phyloP scores from a whole-genome alignment of 2,888 invertebrate genomes.

The Nymphalis c-album region DNA sequence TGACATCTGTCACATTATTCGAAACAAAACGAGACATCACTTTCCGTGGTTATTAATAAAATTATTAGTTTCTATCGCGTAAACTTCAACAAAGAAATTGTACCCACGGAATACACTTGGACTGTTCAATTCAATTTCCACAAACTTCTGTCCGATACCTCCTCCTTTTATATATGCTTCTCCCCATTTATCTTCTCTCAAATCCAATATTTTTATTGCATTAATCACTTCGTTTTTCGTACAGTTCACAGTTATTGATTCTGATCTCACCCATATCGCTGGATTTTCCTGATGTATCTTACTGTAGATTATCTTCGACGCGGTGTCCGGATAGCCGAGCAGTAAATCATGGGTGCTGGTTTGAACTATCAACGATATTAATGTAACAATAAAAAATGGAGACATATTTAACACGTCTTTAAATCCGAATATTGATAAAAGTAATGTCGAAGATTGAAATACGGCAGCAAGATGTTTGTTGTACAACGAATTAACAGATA shows the following conservation, averaged over 20 bases:
- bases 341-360: conserved; percentile 43
- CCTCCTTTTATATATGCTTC: conserved; percentile 60
- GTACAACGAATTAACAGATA: conserved; percentile 12
- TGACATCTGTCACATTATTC: no score
- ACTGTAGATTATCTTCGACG: conserved; percentile 62
- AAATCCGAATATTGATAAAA: conserved; percentile 4
- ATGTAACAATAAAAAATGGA: conserved; percentile 29
- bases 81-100: conserved; percentile 68
- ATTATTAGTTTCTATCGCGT: conserved; percentile 53
- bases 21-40: conserved; percentile 36
- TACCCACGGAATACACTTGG: conserved; percentile 63
- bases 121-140: conserved; percentile 62
- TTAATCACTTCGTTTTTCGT: conserved; percentile 61
- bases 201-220: conserved; percentile 60
- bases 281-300: conserved; percentile 67
- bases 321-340: conserved; percentile 59
- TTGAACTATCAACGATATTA: conserved; percentile 22
- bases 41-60: conserved; percentile 56
- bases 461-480: background rate
- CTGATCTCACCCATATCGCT: conserved; percentile 61
- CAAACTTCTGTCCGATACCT: conserved; percentile 61
- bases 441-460: background rate
- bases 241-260: conserved; percentile 60
- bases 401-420: conserved; percentile 34
- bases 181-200: conserved; percentile 62